A percentile compares a stretch with the other conserved stretches of the same genome.
These are phyloP conservation scores for Zoanthus sociatus DNA, from an alignment of 92 coral and sea anemone species.

Conservation along the genomic window DNA sequence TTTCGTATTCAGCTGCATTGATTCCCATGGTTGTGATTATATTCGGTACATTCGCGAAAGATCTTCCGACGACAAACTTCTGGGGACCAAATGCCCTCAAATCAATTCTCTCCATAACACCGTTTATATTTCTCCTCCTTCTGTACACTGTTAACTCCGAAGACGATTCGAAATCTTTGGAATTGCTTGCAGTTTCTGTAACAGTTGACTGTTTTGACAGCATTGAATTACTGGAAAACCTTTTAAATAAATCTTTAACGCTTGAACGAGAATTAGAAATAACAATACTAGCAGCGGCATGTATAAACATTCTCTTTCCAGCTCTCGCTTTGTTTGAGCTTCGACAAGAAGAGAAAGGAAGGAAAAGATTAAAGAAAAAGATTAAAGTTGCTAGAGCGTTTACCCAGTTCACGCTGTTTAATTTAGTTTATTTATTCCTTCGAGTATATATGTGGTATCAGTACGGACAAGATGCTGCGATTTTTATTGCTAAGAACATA, in stretches of 20 bases:
- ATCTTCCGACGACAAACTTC: conserved; percentile 32
- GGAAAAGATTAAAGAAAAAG: conserved; percentile 24
- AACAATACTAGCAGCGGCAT: conserved; percentile 40
- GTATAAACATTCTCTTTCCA: conserved; percentile 41
- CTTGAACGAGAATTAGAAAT: conserved; percentile 39
- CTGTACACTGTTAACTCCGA: conserved; percentile 47
- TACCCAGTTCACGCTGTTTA: conserved; percentile 36
- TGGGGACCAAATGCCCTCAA: conserved; percentile 43
- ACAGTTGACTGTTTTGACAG: conserved; percentile 42
- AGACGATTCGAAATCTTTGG: conserved; percentile 28
- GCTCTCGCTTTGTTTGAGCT: conserved; percentile 44
- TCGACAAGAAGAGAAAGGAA: conserved; percentile 39
- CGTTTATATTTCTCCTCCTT: conserved; percentile 37
- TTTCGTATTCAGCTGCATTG: conserved; percentile 22
- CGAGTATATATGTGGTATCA: conserved; percentile 27
- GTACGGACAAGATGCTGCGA: conserved; percentile 30
- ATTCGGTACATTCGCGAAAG: conserved; percentile 41
- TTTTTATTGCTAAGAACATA: conserved; percentile 42
- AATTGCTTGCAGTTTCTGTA: conserved; percentile 40
- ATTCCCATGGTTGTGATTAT: conserved; percentile 29
- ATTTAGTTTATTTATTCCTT: conserved; percentile 19
- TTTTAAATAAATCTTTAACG: conserved; percentile 19
- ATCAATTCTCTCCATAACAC: conserved; percentile 35
- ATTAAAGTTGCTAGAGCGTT: conserved; percentile 38
- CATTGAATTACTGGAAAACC: conserved; percentile 38